phyloP scores from a whole-genome alignment of 2,888 invertebrate species.

The Stenchaetothrips biformis region DNA sequence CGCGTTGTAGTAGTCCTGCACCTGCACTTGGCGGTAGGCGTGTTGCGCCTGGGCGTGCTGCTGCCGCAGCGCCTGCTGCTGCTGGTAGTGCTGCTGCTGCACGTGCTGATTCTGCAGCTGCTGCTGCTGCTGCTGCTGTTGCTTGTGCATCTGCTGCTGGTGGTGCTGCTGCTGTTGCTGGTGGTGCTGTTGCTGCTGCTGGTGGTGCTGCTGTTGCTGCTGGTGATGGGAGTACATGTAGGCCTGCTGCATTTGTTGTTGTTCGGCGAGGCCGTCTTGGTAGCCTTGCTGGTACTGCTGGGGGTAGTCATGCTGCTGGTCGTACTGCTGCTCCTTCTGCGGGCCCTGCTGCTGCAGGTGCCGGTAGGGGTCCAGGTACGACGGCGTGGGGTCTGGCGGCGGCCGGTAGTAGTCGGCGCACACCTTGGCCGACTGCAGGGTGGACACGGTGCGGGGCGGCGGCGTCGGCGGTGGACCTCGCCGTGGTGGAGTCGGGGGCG shows the following conservation, averaged over 20 bases:
- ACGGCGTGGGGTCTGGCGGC: not conserved
- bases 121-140: not conserved
- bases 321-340: not conserved
- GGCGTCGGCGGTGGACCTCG: conserved; percentile 8
- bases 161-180: not conserved
- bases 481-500: not conserved
- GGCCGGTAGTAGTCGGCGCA: conserved; percentile 23
- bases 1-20: conserved; percentile 24
- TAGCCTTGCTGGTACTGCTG: not conserved
- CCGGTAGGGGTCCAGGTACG: conserved; percentile 3
- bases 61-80: not conserved
- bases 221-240: not conserved
- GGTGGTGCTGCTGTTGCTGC: not conserved
- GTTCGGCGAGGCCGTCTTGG: not conserved
- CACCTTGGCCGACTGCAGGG: conserved; percentile 10
- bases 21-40: not conserved
- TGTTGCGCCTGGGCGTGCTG: not conserved
- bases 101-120: not conserved
- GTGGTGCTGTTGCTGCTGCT: not conserved
- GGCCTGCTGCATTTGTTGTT: not conserved
- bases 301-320: not conserved
- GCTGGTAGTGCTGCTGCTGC: not conserved
- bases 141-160: not conserved
- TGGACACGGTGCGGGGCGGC: not conserved
- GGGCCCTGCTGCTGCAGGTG: not conserved